Evolutionary conservation across 2,888 invertebrate species (phyloP).

Genomic region (Tenthredo notha): DNA sequence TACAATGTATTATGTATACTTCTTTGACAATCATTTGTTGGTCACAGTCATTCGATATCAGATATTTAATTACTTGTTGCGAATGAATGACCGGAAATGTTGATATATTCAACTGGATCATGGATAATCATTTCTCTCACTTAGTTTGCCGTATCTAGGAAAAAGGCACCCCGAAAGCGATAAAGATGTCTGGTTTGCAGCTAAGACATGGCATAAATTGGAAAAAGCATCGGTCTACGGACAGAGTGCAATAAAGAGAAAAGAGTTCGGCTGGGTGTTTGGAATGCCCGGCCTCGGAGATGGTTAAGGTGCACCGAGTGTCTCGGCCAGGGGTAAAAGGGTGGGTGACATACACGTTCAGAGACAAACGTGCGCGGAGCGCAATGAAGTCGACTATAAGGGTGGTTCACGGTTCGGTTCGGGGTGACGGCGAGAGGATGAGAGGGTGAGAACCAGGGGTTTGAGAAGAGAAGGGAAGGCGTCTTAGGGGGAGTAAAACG

Average conservation of each 20-base stretch:
- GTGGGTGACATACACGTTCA: constrained; percentile 69
- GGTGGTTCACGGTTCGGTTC: constrained; percentile 66
- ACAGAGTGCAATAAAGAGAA: constrained; percentile 59
- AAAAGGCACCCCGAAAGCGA: constrained; percentile 19
- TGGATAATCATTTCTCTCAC: background rate
- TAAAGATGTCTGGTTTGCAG: constrained; percentile 57
- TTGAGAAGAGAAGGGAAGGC: constrained; percentile 60
- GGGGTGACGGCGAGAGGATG: constrained; percentile 47
- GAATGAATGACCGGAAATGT: background rate
- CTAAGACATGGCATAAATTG: constrained; percentile 58
- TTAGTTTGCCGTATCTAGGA: background rate
- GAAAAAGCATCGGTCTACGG: constrained; percentile 46
- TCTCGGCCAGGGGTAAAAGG: constrained; percentile 24
- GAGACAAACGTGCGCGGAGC: constrained; percentile 70
- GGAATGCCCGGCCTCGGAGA: constrained; percentile 52
- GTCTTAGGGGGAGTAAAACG: constrained; percentile 55
- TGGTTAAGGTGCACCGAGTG: constrained; percentile 54
- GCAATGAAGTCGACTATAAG: constrained; percentile 72
- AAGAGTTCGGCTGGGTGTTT: constrained; percentile 58
- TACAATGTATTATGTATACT: background rate
- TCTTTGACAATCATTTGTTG: background rate
- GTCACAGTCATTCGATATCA: too few relatives aligned
- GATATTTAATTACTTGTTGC: background rate
- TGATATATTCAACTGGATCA: background rate
- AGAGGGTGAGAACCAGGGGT: constrained; percentile 41